Base-by-base conservation (phyloP, 1,140 invertebrate species). In the Drosophila sechellia region DNA sequence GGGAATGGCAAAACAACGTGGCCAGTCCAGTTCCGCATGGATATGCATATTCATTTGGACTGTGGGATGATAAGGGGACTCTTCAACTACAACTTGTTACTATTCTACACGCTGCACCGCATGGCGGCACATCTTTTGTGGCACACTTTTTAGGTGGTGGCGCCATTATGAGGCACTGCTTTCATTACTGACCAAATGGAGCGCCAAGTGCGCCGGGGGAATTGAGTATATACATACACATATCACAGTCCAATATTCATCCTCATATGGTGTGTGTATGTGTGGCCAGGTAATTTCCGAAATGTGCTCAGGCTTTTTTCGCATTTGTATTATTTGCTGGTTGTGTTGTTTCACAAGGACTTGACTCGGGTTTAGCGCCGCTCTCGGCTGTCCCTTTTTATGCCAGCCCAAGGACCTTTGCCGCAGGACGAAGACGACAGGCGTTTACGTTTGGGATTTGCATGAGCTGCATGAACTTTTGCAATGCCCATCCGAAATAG, bases 401-500 rank as follows among this genome's bases (percentile, higher is more conserved):
- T 79, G 76, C 68, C 77, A 74, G 59, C 61, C 63, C 50, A 54
- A 63, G 58, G 72, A 75, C 70, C 72, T 65, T 42, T 22, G 59
- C 59, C 63, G 42, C 64, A 52, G 64, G 54, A 72, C 66, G 70
- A 77, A 59, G 64, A 66, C 70, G 73, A 74, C 50, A 81, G 70
- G 49, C 83, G 84, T 79, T 87, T 87, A 89, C 84, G 55, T 89
- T 84, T 87, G 84, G 84, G 84, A 89, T 89, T 89, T 89, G 85
- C 84, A 87, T 87, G 76, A 83, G 83, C 60, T 81, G 73, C 81
- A 74, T 59, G 73, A 52, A 57, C 66, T 72, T 72, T 72, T 72
- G 66, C 64, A 69, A n/a, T 70, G 35, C 45, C 58, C 12, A 5
- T 35, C 55, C 12, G 15, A 46, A 2, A 3, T 15, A 3, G 20